Evolutionary conservation across 2,888 invertebrate species (phyloP), one percentile per base, ranked within the genome.

Genomic region (Alitta virens): DNA sequence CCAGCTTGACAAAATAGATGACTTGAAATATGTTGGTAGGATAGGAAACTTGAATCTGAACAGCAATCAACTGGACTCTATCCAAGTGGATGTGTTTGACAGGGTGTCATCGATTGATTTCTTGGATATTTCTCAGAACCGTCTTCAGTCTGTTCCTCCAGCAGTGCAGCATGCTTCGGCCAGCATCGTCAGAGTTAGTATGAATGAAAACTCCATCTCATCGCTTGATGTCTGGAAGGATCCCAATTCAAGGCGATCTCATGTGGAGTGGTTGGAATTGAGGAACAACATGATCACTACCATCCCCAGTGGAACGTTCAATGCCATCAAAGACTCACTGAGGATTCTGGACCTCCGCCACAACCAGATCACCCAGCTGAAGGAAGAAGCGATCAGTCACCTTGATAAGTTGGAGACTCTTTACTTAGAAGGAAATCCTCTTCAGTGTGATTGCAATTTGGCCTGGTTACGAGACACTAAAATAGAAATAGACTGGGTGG

Each of bases 391-490:
- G 2, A 49, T 63, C 12, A n/a, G 38, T 25, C 43, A n/a, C 14
- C 55, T 63, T n/a, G 43, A 3, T 2, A 33, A 24, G 3, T 51
- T 65, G 38, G 38, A 56, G 56, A 21, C 38, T 7, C 23, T 65
- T 9, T 33, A 24, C 1, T 43, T 65, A 7, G 42, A 58, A 16
- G 65, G 65, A 9, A 65, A 65, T 53, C 65, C 65, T 16, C 33
- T 62, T 33, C 27, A 18, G 18, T 65, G 65, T 60, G 65, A 63
- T 27, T 65, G 65, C 40, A 38, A 38, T n/a, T 40, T 65, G 24
- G 62, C 62, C 9, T 65, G 65, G 65, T 42, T 65, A 43, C 24
- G 65, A 16, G 18, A 12, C 14, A 26, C 33, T 1, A 24, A 23
- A 2, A 50, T 65, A 1, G n/a, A 43, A 21, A 14, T 63, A n/a